phyloP scores from a whole-genome alignment of 2,797 vertebrate species.

The Oreochromis grahami region DNA sequence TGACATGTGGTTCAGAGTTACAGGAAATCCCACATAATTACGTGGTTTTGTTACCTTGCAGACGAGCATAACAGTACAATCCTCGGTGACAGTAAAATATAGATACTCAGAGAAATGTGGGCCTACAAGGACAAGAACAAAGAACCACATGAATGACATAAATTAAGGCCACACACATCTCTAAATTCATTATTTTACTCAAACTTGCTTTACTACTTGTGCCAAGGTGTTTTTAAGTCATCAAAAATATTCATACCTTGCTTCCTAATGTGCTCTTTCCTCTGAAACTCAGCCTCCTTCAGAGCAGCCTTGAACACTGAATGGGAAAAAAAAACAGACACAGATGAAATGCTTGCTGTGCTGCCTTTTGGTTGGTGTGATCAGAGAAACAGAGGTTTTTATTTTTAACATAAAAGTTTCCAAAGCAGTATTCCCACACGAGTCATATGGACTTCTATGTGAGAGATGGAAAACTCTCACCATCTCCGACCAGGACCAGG shows the following conservation, averaged over 20 bases:
- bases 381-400: not conserved
- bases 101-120: conserved; percentile 92
- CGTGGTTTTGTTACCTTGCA: conserved; percentile 81
- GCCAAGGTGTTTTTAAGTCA: fast-evolving
- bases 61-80: conserved; percentile 86
- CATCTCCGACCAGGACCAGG: conserved; percentile 94
- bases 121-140: conserved; percentile 65
- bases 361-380: not conserved
- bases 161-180: not conserved
- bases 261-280: conserved; percentile 93
- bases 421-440: fast-evolving
- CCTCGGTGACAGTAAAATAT: conserved; percentile 85
- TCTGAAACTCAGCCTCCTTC: conserved; percentile 90
- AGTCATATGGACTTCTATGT: not conserved
- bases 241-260: conserved; percentile 78
- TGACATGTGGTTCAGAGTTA: not conserved
- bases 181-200: not conserved
- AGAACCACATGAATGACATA: not conserved
- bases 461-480: conserved; percentile 66
- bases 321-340: not conserved
- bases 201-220: not conserved
- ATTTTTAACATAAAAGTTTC: not conserved
- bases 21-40: not conserved
- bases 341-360: fast-evolving
- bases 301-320: conserved; percentile 86